Base-by-base conservation (phyloP, 2,113 vertebrate species). In the Nettapus auritus region DNA sequence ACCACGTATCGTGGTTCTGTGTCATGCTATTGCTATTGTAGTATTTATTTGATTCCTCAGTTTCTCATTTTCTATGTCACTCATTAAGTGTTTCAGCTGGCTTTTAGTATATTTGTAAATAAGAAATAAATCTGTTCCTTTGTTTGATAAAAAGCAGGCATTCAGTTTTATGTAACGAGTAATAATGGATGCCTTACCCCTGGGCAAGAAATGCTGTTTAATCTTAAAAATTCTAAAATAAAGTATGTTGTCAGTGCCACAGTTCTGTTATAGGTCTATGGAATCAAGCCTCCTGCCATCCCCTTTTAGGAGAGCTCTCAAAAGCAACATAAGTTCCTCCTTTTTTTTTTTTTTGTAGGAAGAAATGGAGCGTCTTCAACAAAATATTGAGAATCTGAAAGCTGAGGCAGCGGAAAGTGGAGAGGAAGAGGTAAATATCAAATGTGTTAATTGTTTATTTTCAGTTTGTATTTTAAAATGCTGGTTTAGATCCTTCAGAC, bases 301-400 rank as follows among this genome's bases (percentile, higher is more conserved):
- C 18, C 2, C 4, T 68, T 9, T 42, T 55, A 55, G 59, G 26
- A 80, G 46, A 33, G 6, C 2, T 82, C 40, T 94, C 22, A 48
- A 92, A 88, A 82, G 23, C 36, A 67, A 44, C 10, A 6, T 31
- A 28, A 63, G 23, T 33, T 78, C 29, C n/a, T 36, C 31, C 46
- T 12, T 40, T 70, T 33, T 57, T 13, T 33, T 88, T 95, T 12
- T 83, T 95, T 96, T 96, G 57, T 13, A 99, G 99, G 99, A 99
- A 93, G 99, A 99, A 97, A 99, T 99, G 99, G 38, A 96, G 23
- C 98, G 99, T 36, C 98, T 99, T 38, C 99, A 99, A 96, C 98
- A 98, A 96, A 98, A 97, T 83, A 99, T 99, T 56, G 98, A 99
- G 93, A 98, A 89, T 93, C 82, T 99, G 69, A 99, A 99, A 97